Evolutionary conservation across 2,797 vertebrate species (phyloP).

Genomic region (Aeoliscus strigatus): DNA sequence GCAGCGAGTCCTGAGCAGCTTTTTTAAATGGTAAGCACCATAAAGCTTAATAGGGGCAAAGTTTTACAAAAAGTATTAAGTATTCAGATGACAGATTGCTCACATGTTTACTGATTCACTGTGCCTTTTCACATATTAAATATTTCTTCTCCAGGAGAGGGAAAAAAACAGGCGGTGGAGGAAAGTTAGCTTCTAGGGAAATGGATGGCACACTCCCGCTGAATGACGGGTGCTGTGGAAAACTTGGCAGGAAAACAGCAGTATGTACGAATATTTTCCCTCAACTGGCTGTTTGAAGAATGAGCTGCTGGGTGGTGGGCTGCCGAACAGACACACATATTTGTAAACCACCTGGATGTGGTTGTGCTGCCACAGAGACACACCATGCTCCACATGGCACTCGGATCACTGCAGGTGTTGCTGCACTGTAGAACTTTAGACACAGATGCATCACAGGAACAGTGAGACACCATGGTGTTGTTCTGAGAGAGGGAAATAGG

Average conservation of each 20-base stretch:
- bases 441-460: conserved; percentile 11
- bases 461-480: conserved; percentile 18
- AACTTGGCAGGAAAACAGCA: conserved; percentile 33
- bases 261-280: conserved; percentile 30
- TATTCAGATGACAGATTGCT: conserved; percentile 43
- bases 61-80: conserved; percentile 54
- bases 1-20: no score
- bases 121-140: conserved; percentile 46
- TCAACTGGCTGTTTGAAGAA: conserved; percentile 36
- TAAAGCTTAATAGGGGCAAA: conserved; percentile 45
- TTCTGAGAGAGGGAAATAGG: conserved; percentile 22
- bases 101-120: conserved; percentile 61
- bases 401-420: conserved; percentile 52
- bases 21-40: no score
- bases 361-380: conserved; percentile 22
- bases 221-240: conserved; percentile 45
- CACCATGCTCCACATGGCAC: conserved; percentile 36
- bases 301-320: conserved; percentile 23
- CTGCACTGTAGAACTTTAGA: no score
- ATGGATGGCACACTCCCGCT: conserved; percentile 43
- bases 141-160: conserved; percentile 25
- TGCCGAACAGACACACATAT: conserved; percentile 27
- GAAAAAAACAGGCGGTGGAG: conserved; percentile 19
- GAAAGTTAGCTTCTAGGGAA: conserved; percentile 32
- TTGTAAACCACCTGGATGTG: conserved; percentile 42